A percentile compares a stretch with the other conserved stretches of the same genome.
These are phyloP conservation scores for Atta cephalotes DNA, from an alignment of 1,140 invertebrate genomes.

Conservation along the genomic window DNA sequence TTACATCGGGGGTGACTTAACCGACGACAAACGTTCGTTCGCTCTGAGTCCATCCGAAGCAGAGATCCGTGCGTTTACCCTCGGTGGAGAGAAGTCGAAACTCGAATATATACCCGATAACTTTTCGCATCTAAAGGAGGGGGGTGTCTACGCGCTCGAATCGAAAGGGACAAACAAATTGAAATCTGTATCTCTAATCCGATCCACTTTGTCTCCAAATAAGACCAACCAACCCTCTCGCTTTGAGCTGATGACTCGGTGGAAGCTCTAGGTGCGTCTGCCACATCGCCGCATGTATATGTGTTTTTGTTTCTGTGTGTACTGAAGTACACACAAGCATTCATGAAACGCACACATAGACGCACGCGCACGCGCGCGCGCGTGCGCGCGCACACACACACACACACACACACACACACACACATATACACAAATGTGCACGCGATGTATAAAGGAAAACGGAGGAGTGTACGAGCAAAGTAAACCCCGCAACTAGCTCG, in stretches of 20 bases:
- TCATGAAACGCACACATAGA: neutral
- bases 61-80: constrained; percentile 54
- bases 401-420: neutral
- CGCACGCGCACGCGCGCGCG: too few species aligned
- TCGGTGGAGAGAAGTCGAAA: constrained; percentile 11
- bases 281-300: constrained; percentile 28
- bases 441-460: constrained; percentile 64
- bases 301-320: constrained; percentile 13
- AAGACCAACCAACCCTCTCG: constrained; percentile 79
- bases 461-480: constrained; percentile 73
- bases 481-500: constrained; percentile 78
- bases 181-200: constrained; percentile 83
- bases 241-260: constrained; percentile 75
- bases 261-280: constrained; percentile 69
- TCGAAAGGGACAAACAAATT: constrained; percentile 78
- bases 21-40: constrained; percentile 47
- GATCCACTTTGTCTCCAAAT: constrained; percentile 82
- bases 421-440: neutral
- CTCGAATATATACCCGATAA: constrained; percentile 54
- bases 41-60: constrained; percentile 43
- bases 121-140: constrained; percentile 43
- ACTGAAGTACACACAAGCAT: neutral
- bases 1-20: constrained; percentile 45
- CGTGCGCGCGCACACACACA: neutral
- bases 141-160: constrained; percentile 40